Percentiles rank a stretch among this genome's conserved stretches.
These are phyloP conservation scores for Leuctra nigra DNA, from an alignment of 2,888 invertebrate genomes.

Conservation along the genomic window DNA sequence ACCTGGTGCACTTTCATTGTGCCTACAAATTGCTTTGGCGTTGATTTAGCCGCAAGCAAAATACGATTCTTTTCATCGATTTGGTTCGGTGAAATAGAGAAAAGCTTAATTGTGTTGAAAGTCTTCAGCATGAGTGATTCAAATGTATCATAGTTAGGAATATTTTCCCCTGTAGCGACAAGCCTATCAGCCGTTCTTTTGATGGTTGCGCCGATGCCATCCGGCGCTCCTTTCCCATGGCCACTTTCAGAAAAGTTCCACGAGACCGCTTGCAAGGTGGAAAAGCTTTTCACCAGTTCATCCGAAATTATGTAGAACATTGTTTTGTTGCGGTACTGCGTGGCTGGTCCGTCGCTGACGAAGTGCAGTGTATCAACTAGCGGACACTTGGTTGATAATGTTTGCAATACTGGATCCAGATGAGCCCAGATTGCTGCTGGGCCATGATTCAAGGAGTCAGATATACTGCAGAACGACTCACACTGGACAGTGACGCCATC, in stretches of 20 bases:
- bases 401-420: constrained; percentile 3
- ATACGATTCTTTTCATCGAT: no score
- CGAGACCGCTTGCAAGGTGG: background rate
- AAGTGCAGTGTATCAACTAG: background rate
- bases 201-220: background rate
- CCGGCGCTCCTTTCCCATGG: background rate
- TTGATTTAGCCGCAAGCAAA: no score
- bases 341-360: constrained; percentile 9
- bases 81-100: no score
- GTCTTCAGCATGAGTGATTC: background rate
- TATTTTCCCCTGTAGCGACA: background rate
- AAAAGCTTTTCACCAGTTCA: background rate
- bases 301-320: constrained; percentile 14
- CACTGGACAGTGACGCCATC: background rate
- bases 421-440: constrained; percentile 16
- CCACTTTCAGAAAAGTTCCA: background rate
- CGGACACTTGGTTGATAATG: background rate
- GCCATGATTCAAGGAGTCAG: constrained; percentile 1
- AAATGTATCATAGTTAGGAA: background rate
- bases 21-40: no score
- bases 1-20: no score
- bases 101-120: background rate
- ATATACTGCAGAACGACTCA: background rate
- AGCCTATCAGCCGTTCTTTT: background rate
- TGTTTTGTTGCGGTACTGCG: constrained; percentile 13